Evolutionary conservation across 1,140 invertebrate genomes (phyloP), one percentile per base, ranked within the genome.

Genomic region (Trichonephila clavata): DNA sequence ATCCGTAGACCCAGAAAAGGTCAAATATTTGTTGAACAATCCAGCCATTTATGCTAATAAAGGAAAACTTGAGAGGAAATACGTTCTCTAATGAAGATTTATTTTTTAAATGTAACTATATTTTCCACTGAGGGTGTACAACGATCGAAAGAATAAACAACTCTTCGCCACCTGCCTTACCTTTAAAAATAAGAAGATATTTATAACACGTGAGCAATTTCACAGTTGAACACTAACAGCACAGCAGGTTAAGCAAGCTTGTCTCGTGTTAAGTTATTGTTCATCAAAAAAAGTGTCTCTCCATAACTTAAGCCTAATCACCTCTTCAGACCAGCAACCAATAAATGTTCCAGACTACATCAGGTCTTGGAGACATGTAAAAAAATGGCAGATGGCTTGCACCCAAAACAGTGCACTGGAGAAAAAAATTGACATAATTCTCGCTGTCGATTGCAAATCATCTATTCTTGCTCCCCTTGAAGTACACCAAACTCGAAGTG

Each of bases 161-260:
- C 0, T 77, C 71, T 39, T 77, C 43, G 21, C 81, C 81, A 50
- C 81, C 81, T 83, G 43, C 21, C 21, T 81, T 27, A n/a, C 50
- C 81, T 57, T 50, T 83, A 83, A 83, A 59, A 83, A 43, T 57
- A 57, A 83, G 2, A 83, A n/a, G 81, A 83, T 83, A 83, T 83
- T 59, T 83, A 83, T 83, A 83, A 83, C 81, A 83, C 43, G 10
- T 20, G 14, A 2, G 43, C 71, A 77, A 77, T 77, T 77, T 77
- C 27, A 77, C 71, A 27, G 71, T 27, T 39, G 27, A 77, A 39
- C 71, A 77, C 71, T 21, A 20, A 18, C 27, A 77, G 27, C 71
- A 32, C 27, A 77, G 71, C 71, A 77, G 71, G 71, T 77, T 57
- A 59, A 83, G 81, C 50, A 50, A 13, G 81, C 81, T 50, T 27